phyloP scores from a whole-genome alignment of 2,888 invertebrate species.

The Choreutis nemorana region DNA sequence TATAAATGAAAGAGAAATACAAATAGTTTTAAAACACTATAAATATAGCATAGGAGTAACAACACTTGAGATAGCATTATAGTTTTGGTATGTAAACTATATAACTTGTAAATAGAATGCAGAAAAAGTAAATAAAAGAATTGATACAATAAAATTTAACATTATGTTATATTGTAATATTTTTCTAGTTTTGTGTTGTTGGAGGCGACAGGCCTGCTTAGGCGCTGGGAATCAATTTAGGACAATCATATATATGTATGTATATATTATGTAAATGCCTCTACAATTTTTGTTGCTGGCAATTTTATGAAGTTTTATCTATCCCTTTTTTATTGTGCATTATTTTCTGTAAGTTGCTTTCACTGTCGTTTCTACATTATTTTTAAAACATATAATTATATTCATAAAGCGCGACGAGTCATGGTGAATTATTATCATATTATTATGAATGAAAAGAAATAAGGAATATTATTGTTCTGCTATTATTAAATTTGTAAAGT shows the following conservation, averaged over 20 bases:
- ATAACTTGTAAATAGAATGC: conserved; percentile 58
- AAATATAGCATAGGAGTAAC: conserved; percentile 61
- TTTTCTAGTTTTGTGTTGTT: conserved; percentile 43
- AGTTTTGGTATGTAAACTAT: conserved; percentile 61
- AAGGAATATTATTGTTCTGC: conserved; percentile 68
- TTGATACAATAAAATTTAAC: conserved; percentile 60
- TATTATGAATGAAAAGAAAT: conserved; percentile 66
- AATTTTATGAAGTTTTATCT: conserved; percentile 33
- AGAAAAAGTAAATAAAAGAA: conserved; percentile 53
- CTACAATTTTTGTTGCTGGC: conserved; percentile 41
- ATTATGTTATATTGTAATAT: conserved; percentile 56
- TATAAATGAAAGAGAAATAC: conserved; percentile 54
- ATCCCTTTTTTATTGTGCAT: conserved; percentile 56
- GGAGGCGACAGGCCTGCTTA: conserved; percentile 13
- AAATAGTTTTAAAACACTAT: conserved; percentile 62
- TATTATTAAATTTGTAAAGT: conserved; percentile 68
- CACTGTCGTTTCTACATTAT: conserved; percentile 63
- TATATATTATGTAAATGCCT: conserved; percentile 25
- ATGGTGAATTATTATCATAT: conserved; percentile 55
- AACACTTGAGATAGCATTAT: conserved; percentile 56
- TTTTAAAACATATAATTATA: conserved; percentile 64
- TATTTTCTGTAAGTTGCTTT: conserved; percentile 64
- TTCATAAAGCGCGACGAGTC: conserved; percentile 63
- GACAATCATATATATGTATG: conserved; percentile 29
- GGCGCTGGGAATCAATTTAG: conserved; percentile 15